Percentiles rank a stretch among this genome's conserved stretches.
Conservation (phyloP, 2,113 vertebrate species). For the Lathamus discolor region DNA sequence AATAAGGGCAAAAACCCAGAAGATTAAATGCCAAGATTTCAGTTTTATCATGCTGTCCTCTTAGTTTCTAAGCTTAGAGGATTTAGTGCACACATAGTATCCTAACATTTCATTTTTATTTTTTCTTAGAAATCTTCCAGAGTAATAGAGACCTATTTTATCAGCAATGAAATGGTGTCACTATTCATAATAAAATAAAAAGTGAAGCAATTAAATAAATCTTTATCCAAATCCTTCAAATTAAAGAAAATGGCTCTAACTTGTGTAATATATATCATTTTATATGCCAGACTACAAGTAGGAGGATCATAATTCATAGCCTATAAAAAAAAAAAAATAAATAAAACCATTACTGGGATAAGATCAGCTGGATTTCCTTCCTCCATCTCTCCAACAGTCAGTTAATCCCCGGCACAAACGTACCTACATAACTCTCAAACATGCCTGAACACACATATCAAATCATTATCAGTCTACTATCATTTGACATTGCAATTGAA, state of each 20-base stretch:
- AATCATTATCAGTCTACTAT: neutral
- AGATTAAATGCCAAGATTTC: neutral
- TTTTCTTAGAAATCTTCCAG: neutral
- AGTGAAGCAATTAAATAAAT: constrained; percentile 46
- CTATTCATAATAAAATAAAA: constrained; percentile 40
- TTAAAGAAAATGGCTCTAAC: constrained; percentile 25
- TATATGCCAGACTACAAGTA: constrained; percentile 2
- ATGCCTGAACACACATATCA: neutral
- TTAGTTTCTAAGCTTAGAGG: neutral
- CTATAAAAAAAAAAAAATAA: neutral
- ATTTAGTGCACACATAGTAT: neutral
- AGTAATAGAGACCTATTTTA: neutral
- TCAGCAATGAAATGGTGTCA: neutral
- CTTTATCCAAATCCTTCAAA: constrained; percentile 43
- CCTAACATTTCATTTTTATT: neutral
- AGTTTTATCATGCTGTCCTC: neutral
- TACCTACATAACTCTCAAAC: neutral
- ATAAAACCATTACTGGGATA: neutral
- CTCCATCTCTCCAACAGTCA: neutral
- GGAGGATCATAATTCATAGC: constrained; percentile 36
- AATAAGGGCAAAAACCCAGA: neutral
- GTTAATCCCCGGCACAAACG: neutral
- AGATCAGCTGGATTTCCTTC: neutral
- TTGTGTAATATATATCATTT: neutral
- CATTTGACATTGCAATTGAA: neutral